These are phyloP conservation scores for Peromyscus maniculatus DNA, from an alignment of 2,113 vertebrate genomes.

Conservation along the genomic window DNA sequence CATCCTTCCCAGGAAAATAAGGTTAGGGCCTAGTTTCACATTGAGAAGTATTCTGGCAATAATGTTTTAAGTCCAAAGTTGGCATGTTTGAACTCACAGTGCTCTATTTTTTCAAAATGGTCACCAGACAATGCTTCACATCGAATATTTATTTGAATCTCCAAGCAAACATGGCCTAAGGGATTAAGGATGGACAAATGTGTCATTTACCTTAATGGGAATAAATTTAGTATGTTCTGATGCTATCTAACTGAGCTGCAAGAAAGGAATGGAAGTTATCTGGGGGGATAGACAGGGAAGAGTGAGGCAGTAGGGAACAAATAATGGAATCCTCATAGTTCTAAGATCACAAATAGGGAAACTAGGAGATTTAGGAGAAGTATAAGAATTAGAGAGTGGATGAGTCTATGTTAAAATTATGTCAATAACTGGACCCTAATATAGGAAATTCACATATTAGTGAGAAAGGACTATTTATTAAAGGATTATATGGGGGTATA, in stretches of 20 bases:
- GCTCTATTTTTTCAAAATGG: background rate
- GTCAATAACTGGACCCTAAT: background rate
- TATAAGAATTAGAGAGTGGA: background rate
- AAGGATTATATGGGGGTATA: too few species aligned
- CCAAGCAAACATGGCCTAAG: background rate
- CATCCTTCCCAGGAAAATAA: background rate
- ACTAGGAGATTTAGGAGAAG: background rate
- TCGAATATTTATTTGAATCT: slow-evolving; percentile 20
- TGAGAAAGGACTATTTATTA: too few species aligned
- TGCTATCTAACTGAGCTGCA: background rate
- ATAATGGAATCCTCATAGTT: rapidly evolving
- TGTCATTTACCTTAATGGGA: background rate
- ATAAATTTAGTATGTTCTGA: background rate
- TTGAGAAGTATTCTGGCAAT: background rate
- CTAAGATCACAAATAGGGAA: background rate
- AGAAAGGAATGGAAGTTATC: background rate
- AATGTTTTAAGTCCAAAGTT: background rate
- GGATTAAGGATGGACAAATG: background rate
- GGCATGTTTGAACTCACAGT: background rate
- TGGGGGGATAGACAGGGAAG: background rate
- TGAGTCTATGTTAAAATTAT: rapidly evolving
- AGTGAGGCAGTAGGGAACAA: background rate
- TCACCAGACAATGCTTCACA: background rate
- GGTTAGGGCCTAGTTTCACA: background rate
- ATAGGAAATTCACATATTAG: too few species aligned